Base-by-base conservation (phyloP, 2,888 invertebrate species). In the Caenorhabditis plicata region DNA sequence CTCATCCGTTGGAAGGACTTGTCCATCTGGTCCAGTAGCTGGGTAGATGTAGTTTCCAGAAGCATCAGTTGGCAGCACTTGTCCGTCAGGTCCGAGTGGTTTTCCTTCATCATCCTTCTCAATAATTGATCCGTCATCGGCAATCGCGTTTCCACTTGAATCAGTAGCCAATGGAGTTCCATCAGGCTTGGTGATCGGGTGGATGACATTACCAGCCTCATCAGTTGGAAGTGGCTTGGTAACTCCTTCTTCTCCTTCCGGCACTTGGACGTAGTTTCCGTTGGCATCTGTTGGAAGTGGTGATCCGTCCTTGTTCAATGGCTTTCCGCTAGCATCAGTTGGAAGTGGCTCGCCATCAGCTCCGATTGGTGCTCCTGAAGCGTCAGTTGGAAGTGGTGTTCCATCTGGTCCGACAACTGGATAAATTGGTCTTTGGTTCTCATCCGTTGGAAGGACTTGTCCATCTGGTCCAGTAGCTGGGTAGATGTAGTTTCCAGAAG, bases 271-370 rank as follows among this genome's bases (percentile, higher is more conserved):
- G 19, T 27, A 33, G 23, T 53, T 55, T n/a, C 64, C 58, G 8
- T 22, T 25, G 20, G 22, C 33, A 39, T 74, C 73, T 15, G 74
- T 71, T 23, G 71, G 71, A 39, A 71, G 47, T 9, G 51, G 44
- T 11, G 38, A 38, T 11, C 53, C 52, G 31, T 56, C 43, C 11
- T 23, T 25, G 15, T 36, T 47, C 15, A 68, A 11, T 17, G 53
- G 45, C 35, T 42, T 45, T 27, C 74, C 74, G 15, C 33, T 29
- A n/a, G 65, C 54, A 42, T 74, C 72, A 26, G 58, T 66, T 15
- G 68, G 60, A 20, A 72, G 20, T 11, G 51, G 43, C 7, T 35
- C 31, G 29, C 65, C 67, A 29, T 70, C 62, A 17, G 54, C 33
- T 35, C 69, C 64, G 17, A 66, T 42, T 33, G 53, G 50, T 11